Evolutionary conservation across 2,888 invertebrate species (phyloP), one percentile per base, ranked within the genome.

Genomic region (Hirtodrosophila trivittata): DNA sequence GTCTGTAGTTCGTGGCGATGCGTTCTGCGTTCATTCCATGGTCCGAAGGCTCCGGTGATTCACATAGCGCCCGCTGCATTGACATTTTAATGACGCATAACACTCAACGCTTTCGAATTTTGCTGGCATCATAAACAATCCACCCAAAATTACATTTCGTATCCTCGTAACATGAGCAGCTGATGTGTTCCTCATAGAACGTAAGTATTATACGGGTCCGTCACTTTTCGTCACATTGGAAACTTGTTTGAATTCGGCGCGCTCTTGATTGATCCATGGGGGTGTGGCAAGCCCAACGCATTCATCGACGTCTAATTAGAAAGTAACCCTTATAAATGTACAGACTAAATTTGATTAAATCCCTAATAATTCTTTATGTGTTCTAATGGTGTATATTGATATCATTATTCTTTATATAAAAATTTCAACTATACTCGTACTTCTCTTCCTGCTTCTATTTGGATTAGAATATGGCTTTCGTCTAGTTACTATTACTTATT

Each of bases 81-180:
- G 50, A 37, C 33, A 55, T 42, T 41, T 49, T 16, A 37, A 47
- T 66, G 54, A 57, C 42, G 38, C 25, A 37, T 12, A 9, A 9
- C 12, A 35, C 18, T 55, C 47, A 45, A 41, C 25, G 32, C 38
- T 43, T 28, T 68, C 39, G 33, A 49, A 33, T 64, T 51, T 65
- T 69, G 81, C 73, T 81, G 72, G 72, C 65, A 75, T 57, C 39
- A 66, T 81, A 81, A 72, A 69, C 65, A 59, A 63, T 30, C 5
- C 13, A 64, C n/a, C 12, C 9, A 47, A 57, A 52, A 67, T 54
- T 45, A 33, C 56, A 57, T 58, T 67, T 14, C 16, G 25, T 49
- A 32, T 51, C 56, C 49, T 58, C 28, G 45, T 28, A 47, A 65
- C 35, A 65, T 55, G 43, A 57, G 66, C 77, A 75, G 72, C 62